Percentiles rank a stretch among this genome's conserved stretches.
phyloP scores from a whole-genome alignment of 2,888 invertebrate genomes.

The Bimastos eiseni region DNA sequence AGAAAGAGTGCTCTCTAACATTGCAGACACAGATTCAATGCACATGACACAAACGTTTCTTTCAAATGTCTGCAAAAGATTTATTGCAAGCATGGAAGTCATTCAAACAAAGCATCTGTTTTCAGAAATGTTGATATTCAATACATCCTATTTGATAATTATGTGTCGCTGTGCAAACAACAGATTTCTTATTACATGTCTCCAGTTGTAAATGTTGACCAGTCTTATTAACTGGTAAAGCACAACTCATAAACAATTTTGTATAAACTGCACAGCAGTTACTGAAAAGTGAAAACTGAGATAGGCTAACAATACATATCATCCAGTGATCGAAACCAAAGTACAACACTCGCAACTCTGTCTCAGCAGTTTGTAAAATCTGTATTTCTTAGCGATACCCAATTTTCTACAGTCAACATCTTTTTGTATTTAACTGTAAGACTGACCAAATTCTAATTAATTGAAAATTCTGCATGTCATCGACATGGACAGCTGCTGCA shows the following conservation, averaged over 20 bases:
- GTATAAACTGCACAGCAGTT: slow-evolving; percentile 13
- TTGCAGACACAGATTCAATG: neutral
- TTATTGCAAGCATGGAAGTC: neutral
- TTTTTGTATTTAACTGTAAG: neutral
- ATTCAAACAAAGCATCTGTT: neutral
- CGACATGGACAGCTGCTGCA: neutral
- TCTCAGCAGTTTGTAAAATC: neutral
- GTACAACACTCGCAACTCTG: neutral
- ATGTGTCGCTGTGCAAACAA: neutral
- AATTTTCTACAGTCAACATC: neutral
- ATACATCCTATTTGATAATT: neutral
- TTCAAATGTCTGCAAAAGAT: too few species aligned
- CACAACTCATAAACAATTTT: neutral
- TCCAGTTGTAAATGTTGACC: neutral
- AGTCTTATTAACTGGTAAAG: neutral
- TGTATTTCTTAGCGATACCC: neutral
- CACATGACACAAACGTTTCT: neutral
- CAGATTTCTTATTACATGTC: too few species aligned
- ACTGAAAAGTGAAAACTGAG: neutral
- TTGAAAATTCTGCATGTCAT: neutral
- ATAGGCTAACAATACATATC: neutral
- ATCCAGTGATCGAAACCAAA: neutral
- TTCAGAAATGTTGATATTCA: neutral
- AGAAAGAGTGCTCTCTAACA: too few species aligned
- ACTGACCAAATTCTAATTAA: neutral